phyloP scores from a whole-genome alignment of 2,888 invertebrate genomes.

The Apotomis capreana region DNA sequence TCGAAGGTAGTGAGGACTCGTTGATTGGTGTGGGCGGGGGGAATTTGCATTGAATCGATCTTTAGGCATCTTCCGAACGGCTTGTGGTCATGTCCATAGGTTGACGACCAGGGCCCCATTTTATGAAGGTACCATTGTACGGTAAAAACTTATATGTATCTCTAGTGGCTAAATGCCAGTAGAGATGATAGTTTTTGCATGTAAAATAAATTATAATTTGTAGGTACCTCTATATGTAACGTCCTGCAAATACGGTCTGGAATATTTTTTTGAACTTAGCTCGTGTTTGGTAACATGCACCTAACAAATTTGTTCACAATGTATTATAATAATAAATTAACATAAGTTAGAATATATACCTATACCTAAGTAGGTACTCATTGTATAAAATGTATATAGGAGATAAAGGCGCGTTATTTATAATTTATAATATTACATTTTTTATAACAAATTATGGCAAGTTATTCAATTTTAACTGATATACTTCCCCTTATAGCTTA shows the following conservation, averaged over 20 bases:
- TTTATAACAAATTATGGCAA: too few species aligned
- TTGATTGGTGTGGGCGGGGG: constrained; percentile 73
- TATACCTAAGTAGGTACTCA: neutral
- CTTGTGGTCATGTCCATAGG: constrained; percentile 60
- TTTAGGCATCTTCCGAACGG: constrained; percentile 65
- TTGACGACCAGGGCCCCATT: constrained; percentile 57
- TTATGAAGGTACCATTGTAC: constrained; percentile 29
- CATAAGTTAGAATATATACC: constrained; percentile 5
- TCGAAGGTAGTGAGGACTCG: constrained; percentile 59
- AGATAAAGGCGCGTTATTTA: too few species aligned
- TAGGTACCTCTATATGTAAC: neutral
- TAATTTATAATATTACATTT: too few species aligned
- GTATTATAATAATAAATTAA: constrained; percentile 18
- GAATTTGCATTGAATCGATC: constrained; percentile 80
- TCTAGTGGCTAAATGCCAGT: neutral
- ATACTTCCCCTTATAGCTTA: too few species aligned
- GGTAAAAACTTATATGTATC: constrained; percentile 3
- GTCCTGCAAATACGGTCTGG: neutral
- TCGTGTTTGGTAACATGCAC: neutral
- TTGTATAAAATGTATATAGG: neutral
- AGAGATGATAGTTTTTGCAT: neutral
- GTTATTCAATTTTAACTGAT: too few species aligned
- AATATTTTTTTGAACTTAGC: neutral
- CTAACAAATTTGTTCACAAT: constrained; percentile 7
- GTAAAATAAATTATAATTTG: neutral